Evolutionary conservation across 2,113 vertebrate genomes (phyloP), one percentile per base, ranked within the genome.

Genomic region (Peromyscus maniculatus): DNA sequence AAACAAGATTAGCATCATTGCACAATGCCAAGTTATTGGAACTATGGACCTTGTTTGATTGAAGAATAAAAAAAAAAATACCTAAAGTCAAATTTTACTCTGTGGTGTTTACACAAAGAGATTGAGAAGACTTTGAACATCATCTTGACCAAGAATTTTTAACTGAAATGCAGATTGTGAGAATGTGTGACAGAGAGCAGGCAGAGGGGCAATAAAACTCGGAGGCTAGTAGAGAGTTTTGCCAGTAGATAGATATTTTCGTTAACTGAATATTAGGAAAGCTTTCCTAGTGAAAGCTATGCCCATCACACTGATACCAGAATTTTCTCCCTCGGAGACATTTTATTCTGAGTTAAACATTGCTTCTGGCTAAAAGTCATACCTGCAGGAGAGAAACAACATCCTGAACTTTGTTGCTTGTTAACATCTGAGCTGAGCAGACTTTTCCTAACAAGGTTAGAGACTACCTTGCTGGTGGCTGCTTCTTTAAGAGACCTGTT

Each of bases 1-100:
- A 88, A 80, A 49, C 31, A 55, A 92, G 39, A 31, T 39, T 21
- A 87, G 57, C 55, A 36, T 78, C 24, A 36, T 64, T 74, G 24
- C 36, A 28, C 10, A 93, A 91, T 24, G 77, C 28, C 69, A 46
- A 83, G n/a, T 52, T 87, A 24, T 90, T 79, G 4, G 36, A 78
- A 67, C 84, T 90, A 33, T n/a, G 39, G 24, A 79, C 52, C 49
- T 69, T 71, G 43, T 55, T 71, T 93, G 19, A 91, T 9, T 82
- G 59, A 94, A 67, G 26, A 89, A 94, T 62, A 31, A 75, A 52
- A n/a, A 80, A 95, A 74, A n/a, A 93, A 89, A 91, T 28, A 84
- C 21, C 71, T 89, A 52, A 8, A 36, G 33, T 72, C 67, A 95
- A 91, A 87, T 24, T 88, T 91, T 66, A 95, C 62, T 52, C 43